Percentiles rank a stretch among this genome's conserved stretches.
These are phyloP conservation scores for Arctia plantaginis DNA, from an alignment of 2,888 invertebrate species.

Conservation along the genomic window DNA sequence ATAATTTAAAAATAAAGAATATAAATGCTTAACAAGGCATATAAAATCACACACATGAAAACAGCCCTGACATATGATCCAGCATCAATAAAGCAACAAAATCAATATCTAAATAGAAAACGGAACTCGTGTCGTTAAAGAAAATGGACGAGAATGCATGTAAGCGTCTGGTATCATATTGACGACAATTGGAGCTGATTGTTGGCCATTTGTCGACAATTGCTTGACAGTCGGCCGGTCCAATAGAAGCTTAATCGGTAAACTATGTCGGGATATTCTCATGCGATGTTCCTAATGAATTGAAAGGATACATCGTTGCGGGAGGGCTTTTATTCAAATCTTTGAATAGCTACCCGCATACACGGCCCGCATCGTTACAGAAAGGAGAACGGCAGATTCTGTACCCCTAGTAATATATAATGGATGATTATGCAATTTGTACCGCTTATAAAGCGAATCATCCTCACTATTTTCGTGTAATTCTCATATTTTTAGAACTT, in stretches of 20 bases:
- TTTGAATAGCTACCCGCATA: constrained; percentile 18
- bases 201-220: constrained; percentile 81
- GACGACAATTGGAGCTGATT: constrained; percentile 83
- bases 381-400: no score
- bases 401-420: no score
- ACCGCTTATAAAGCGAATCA: no score
- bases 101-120: constrained; percentile 46
- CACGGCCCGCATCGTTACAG: neutral
- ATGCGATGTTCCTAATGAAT: constrained; percentile 75
- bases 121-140: constrained; percentile 55
- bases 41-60: neutral
- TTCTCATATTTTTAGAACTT: no score
- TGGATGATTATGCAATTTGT: no score
- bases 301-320: constrained; percentile 68
- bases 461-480: no score
- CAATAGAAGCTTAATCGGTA: constrained; percentile 69
- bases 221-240: constrained; percentile 60
- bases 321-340: constrained; percentile 46
- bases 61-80: constrained; percentile 22
- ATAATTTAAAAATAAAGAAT: neutral
- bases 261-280: constrained; percentile 77
- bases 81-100: constrained; percentile 31
- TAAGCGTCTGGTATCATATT: constrained; percentile 75
- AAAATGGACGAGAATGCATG: constrained; percentile 53
- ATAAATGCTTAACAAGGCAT: neutral